Conservation (phyloP, 2,797 vertebrate genomes). For the Novumbra hubbsi region DNA sequence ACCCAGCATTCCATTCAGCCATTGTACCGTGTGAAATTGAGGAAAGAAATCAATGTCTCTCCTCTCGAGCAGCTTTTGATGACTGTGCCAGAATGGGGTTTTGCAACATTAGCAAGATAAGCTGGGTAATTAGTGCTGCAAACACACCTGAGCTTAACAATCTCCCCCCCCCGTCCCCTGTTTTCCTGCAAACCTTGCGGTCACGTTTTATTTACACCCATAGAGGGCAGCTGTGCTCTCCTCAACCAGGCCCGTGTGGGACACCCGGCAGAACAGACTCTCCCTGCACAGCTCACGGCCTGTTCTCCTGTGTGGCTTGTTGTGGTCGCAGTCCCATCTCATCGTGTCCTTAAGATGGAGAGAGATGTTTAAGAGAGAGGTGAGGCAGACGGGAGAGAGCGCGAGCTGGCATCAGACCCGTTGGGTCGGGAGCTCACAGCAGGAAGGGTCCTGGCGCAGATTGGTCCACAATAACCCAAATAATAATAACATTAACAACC, state of each 20-base stretch:
- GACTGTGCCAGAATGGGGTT: slow-evolving; percentile 12
- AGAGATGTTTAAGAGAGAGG: not conserved
- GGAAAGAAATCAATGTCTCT: slow-evolving; percentile 19
- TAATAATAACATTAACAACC: slow-evolving; percentile 64
- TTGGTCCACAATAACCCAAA: slow-evolving; percentile 58
- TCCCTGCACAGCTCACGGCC: slow-evolving; percentile 12
- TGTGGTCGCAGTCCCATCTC: slow-evolving; percentile 21
- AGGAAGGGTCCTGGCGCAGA: slow-evolving; percentile 46
- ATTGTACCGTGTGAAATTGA: slow-evolving; percentile 9
- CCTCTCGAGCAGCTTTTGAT: slow-evolving; percentile 27
- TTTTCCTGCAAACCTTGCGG: too few relatives aligned
- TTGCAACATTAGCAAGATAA: slow-evolving; percentile 45
- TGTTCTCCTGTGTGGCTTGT: slow-evolving; percentile 31
- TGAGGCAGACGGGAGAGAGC: slow-evolving; percentile 7
- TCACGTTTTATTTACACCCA: slow-evolving; percentile 49
- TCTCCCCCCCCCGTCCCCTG: slow-evolving; percentile 2
- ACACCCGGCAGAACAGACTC: slow-evolving; percentile 9
- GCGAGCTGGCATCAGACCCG: slow-evolving; percentile 42
- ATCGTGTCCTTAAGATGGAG: not conserved
- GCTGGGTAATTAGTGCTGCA: slow-evolving; percentile 51
- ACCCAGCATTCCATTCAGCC: slow-evolving; percentile 30
- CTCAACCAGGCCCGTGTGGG: slow-evolving; percentile 26
- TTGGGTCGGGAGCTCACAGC: slow-evolving; percentile 25
- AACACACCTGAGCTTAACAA: slow-evolving; percentile 49
- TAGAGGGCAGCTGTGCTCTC: slow-evolving; percentile 76